Evolutionary conservation across 1,140 invertebrate species (phyloP).

Genomic region (Nilaparvata lugens): DNA sequence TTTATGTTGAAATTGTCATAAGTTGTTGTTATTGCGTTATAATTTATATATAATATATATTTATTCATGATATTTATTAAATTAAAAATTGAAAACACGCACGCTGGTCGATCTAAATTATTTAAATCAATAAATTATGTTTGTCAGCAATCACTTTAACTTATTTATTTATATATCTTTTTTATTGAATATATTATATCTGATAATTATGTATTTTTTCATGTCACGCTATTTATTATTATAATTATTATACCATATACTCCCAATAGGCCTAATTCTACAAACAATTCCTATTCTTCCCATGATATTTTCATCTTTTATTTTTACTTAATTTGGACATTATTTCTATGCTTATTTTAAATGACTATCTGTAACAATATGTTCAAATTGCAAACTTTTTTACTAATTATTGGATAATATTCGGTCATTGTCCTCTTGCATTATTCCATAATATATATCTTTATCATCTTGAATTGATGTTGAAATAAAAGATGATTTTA

Average conservation of each 20-base stretch:
- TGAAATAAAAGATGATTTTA: not conserved
- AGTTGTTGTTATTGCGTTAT: not conserved
- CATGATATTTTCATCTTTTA: too few relatives aligned
- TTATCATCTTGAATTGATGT: constrained; percentile 1
- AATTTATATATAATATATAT: not conserved
- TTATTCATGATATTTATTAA: not conserved
- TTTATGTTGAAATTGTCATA: not conserved
- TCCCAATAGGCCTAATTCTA: too few relatives aligned
- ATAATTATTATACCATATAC: too few relatives aligned
- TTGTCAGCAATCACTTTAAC: constrained; percentile 1
- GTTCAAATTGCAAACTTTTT: too few relatives aligned
- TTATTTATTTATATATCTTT: not conserved
- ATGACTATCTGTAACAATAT: too few relatives aligned
- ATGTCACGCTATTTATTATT: too few relatives aligned
- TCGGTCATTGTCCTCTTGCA: constrained; percentile 23
- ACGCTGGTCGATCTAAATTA: not conserved
- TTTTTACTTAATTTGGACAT: too few relatives aligned
- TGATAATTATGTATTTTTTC: too few relatives aligned
- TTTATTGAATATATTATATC: too few relatives aligned
- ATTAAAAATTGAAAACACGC: not conserved
- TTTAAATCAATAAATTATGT: not conserved
- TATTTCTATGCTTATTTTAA: too few relatives aligned
- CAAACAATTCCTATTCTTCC: too few relatives aligned
- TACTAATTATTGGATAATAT: too few relatives aligned
- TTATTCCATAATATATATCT: constrained; percentile 27